Base-by-base conservation (phyloP, 1,140 invertebrate species). In the Bombus fervidus region DNA sequence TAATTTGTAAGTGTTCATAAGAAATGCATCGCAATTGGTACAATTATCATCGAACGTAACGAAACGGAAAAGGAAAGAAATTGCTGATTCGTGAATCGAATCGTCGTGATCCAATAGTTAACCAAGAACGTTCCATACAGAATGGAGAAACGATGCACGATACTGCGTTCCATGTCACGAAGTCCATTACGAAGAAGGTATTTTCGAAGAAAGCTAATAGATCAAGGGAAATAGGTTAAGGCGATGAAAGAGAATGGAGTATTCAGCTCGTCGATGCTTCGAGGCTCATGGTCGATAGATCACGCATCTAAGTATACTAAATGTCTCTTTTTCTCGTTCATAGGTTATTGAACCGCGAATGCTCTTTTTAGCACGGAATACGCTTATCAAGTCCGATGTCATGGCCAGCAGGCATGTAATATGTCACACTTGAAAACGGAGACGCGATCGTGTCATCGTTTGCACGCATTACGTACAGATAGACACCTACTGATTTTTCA, bases 251-350 rank as follows among this genome's bases (percentile, higher is more conserved):
- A 90, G 87, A 88, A 87, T 85, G 78, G 82, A 85, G 68, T 79
- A 90, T 90, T 89, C 81, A 77, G 71, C 77, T 68, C 77, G 69
- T 87, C 85, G 88, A 87, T 85, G 85, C 81, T 75, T 72, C 53
- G 76, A 85, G 71, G 41, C 73, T 87, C 83, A 74, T 76, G 79
- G 76, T 89, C 90, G 88, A 91, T 92, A 91, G 91, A 92, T 92
- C 91, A 91, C 91, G 80, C 68, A 76, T 84, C 85, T 87, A 92
- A 92, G 91, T 92, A 88, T 88, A 88, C 91, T 91, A 92, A 92
- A 92, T 91, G 91, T 92, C 89, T 86, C 89, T 83, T 84, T 84
- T 76, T 79, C 81, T 79, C 47, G 77, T 87, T 80, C 82, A 77
- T 71, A 72, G 73, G 86, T 90, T 91, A 91, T 89, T 88, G 90